Percentiles rank a stretch among this genome's conserved stretches.
phyloP scores from a whole-genome alignment of 2,797 vertebrate genomes.

The Girardinus metallicus region DNA sequence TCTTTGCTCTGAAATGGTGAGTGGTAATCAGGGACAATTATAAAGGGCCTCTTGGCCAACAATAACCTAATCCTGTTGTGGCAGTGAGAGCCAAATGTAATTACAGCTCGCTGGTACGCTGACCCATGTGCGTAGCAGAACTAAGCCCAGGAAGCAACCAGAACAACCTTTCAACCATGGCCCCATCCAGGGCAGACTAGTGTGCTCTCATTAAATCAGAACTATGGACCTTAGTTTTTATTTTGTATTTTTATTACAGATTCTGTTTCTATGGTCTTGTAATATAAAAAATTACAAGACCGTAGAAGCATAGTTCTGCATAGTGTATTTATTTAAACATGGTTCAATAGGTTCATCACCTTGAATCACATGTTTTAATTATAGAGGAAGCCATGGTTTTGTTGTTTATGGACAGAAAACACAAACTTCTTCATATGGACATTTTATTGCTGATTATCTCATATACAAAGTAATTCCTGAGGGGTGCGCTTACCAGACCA shows the following conservation, averaged over 20 bases:
- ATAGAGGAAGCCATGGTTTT: neutral
- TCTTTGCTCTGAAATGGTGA: constrained; percentile 63
- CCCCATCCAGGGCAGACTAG: constrained; percentile 36
- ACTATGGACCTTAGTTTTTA: constrained; percentile 5
- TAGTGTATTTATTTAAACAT: neutral
- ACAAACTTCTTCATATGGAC: neutral
- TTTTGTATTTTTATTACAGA: constrained; percentile 45
- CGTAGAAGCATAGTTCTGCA: neutral
- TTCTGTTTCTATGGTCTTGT: constrained; percentile 5
- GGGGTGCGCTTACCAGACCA: neutral
- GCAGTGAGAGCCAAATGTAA: constrained; percentile 74
- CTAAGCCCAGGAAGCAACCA: constrained; percentile 58
- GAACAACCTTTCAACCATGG: constrained; percentile 41
- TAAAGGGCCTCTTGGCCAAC: constrained; percentile 71
- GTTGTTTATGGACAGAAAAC: neutral
- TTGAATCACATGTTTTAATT: neutral
- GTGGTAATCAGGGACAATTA: constrained; percentile 79
- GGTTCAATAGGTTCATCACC: neutral
- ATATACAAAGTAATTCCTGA: neutral
- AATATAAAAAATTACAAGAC: neutral
- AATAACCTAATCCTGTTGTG: constrained; percentile 78
- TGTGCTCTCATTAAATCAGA: constrained; percentile 34
- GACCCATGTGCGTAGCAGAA: constrained; percentile 60
- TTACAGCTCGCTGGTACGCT: constrained; percentile 62
- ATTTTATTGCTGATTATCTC: constrained; percentile 5